phyloP scores from a whole-genome alignment of 2,888 invertebrate species.

The Leucania comma region DNA sequence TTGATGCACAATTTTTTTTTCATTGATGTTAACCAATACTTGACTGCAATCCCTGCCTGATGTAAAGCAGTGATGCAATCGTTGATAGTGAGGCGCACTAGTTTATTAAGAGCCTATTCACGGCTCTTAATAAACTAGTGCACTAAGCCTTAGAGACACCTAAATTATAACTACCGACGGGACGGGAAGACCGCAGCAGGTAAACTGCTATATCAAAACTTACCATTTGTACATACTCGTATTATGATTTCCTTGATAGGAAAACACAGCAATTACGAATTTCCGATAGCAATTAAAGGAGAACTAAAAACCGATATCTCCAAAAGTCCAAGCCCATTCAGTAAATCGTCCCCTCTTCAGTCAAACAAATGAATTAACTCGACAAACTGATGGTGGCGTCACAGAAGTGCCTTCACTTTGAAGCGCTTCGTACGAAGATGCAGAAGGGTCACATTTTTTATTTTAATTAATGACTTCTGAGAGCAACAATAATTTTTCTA shows the following conservation, averaged over 20 bases:
- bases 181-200: no score
- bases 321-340: constrained; percentile 23
- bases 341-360: constrained; percentile 47
- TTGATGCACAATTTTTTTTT: no score
- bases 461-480: not conserved
- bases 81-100: no score
- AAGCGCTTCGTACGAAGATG: not conserved
- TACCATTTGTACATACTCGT: no score
- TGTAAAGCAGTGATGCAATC: no score
- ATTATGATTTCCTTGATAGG: not conserved
- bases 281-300: constrained; percentile 5
- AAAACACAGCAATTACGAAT: not conserved
- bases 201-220: no score
- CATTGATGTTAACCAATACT: no score
- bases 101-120: no score
- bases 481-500: not conserved
- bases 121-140: no score
- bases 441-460: constrained; percentile 8
- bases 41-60: no score
- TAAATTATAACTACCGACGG: no score
- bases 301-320: constrained; percentile 29
- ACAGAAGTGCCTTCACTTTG: constrained; percentile 49
- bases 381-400: constrained; percentile 53
- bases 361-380: constrained; percentile 60
- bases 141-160: no score